Evolutionary conservation across 2,888 invertebrate genomes (phyloP).

Genomic region (Apamea monoglypha): DNA sequence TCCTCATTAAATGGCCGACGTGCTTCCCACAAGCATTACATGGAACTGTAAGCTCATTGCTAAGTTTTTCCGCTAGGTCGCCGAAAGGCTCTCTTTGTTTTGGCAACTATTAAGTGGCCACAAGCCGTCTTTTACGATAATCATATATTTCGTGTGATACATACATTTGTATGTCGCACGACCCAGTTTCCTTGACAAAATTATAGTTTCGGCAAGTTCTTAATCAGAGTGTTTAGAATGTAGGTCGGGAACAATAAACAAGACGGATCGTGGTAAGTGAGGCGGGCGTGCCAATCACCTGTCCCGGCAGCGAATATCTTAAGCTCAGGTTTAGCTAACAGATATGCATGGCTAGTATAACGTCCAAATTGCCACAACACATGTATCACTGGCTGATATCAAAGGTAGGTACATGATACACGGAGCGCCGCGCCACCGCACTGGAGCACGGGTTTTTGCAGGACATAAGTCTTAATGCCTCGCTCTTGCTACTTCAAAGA

Average conservation of each 20-base stretch:
- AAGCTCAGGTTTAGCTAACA: constrained; percentile 61
- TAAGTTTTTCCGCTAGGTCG: constrained; percentile 55
- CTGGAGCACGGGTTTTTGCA: constrained; percentile 49
- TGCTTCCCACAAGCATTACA: constrained; percentile 43
- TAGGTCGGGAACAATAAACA: constrained; percentile 60
- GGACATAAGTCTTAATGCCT: constrained; percentile 48
- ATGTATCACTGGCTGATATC: constrained; percentile 39
- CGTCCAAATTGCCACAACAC: constrained; percentile 35
- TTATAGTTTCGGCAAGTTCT: constrained; percentile 56
- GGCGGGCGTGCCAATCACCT: constrained; percentile 57
- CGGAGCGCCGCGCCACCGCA: constrained; percentile 26
- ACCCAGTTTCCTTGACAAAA: constrained; percentile 50
- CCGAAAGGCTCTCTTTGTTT: constrained; percentile 58
- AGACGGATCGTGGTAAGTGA: constrained; percentile 56
- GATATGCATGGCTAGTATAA: constrained; percentile 48
- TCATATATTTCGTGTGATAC: constrained; percentile 52
- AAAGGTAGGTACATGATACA: constrained; percentile 27
- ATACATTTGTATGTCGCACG: constrained; percentile 31
- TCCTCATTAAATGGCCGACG: constrained; percentile 36
- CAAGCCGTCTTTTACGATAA: constrained; percentile 43
- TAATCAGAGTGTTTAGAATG: constrained; percentile 56
- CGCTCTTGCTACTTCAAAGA: constrained; percentile 46
- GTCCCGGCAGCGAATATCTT: constrained; percentile 52
- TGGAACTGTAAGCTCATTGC: constrained; percentile 50
- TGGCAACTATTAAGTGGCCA: constrained; percentile 63